Base-by-base conservation (phyloP, 2,888 invertebrate species). In the Gari tellinella region DNA sequence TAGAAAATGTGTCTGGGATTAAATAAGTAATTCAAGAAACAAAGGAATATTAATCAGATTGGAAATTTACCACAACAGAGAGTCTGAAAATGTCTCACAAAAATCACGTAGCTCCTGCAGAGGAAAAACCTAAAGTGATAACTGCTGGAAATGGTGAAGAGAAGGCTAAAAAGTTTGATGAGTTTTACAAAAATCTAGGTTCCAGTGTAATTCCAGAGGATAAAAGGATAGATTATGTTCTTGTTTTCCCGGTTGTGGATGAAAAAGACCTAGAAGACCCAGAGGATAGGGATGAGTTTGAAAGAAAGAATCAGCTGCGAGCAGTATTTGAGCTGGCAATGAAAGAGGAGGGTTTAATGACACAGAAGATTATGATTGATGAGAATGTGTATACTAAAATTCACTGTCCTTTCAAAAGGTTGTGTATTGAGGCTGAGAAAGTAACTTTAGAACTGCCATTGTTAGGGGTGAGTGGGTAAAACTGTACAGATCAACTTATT, bases 391-490 rank as follows among this genome's bases (percentile, higher is more conserved):
- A 81, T 57, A 84, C 82, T 26, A 87, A 89, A 45, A 73, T 92
- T 3, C 88, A 89, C 66, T 84, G 87, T 60, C 90, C 92, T 0
- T 91, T 92, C 72, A 81, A 84, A 45, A 80, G 91, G 43, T 74
- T 92, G 23, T 89, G 90, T 75, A 65, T 77, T 7, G 90, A 92
- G 70, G 92, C 92, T 2, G 91, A 92, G 58, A 77, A 68, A 37
- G 84, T 89, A 15, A 86, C 89, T 40, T 67, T 92, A 43, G 88
- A 92, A 77, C 89, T 92, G 91, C 90, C 91, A 14, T 64, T 92
- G 17, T 81, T 84, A 76, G 89, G 87, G 80, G 92, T 92, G 82
- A 83, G 83, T 70, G 1, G 1, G n/a, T 19, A 23, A 10, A 37
- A 7, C 15, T 21, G 21, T 17, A 49, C 12, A 49, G 14, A 49